Percentiles rank a stretch among this genome's conserved stretches.
These are phyloP conservation scores for Nemopilema nomurai DNA, from an alignment of 30 jellyfish, hydroid and myxozoan genomes.

Conservation along the genomic window DNA sequence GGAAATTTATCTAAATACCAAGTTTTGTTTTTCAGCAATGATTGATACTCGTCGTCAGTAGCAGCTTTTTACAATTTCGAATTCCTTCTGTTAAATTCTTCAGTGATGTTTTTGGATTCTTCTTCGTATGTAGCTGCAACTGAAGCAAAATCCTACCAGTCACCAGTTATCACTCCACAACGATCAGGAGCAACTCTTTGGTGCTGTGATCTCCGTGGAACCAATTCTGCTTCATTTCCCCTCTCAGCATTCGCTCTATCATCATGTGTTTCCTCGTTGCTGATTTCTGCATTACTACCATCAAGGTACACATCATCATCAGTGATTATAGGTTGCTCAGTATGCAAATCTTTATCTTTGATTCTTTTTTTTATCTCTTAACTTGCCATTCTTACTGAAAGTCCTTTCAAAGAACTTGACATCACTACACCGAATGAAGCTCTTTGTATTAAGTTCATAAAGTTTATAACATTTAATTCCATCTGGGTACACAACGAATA, in stretches of 20 bases:
- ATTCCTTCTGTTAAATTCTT: constrained; percentile 33
- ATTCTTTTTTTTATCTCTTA: not conserved
- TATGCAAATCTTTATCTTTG: not conserved
- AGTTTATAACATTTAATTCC: constrained; percentile 12
- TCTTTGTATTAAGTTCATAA: constrained; percentile 12
- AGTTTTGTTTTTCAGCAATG: constrained; percentile 12
- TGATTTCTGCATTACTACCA: not conserved
- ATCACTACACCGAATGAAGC: constrained; percentile 10
- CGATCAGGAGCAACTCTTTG: constrained; percentile 45
- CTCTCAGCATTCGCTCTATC: constrained; percentile 4
- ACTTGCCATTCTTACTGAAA: not conserved
- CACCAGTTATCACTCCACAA: constrained; percentile 23
- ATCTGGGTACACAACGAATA: constrained; percentile 35
- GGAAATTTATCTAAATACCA: constrained; percentile 26
- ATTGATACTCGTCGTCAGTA: not conserved
- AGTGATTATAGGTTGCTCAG: not conserved
- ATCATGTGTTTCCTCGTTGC: not conserved
- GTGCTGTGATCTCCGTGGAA: constrained; percentile 22
- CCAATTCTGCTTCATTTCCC: constrained; percentile 5
- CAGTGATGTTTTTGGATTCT: constrained; percentile 39
- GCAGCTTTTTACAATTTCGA: constrained; percentile 27
- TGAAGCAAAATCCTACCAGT: constrained; percentile 61
- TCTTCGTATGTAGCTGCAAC: constrained; percentile 46
- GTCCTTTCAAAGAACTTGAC: not conserved
- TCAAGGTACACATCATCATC: not conserved